Conservation (phyloP, 2,888 invertebrate species). For the Seira musarum region DNA sequence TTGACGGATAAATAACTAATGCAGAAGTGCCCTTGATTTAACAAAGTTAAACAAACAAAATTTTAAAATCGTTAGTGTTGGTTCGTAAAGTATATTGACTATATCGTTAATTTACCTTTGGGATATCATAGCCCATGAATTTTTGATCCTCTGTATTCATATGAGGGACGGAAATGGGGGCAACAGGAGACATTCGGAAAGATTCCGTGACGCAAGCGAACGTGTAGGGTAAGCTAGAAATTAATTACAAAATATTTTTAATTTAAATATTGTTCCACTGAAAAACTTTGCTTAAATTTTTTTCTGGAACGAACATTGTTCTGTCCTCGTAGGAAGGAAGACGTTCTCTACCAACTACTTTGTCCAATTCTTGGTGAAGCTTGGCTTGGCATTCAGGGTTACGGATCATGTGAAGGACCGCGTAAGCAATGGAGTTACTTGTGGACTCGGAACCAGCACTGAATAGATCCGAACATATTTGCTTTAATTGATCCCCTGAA, state of each 20-base stretch:
- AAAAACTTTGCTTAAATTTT: background rate
- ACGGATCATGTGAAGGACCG: slow-evolving; percentile 60
- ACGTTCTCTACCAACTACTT: slow-evolving; percentile 53
- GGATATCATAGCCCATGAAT: slow-evolving; percentile 76
- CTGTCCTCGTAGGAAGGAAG: slow-evolving; percentile 57
- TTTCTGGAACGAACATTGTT: background rate
- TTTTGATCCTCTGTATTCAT: slow-evolving; percentile 75
- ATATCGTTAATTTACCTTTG: slow-evolving; percentile 71
- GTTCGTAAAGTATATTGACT: too few species aligned
- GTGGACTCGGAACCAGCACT: slow-evolving; percentile 67
- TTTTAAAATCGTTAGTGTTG: background rate
- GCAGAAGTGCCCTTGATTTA: slow-evolving; percentile 50
- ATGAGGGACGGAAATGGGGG: slow-evolving; percentile 74
- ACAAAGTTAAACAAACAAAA: background rate
- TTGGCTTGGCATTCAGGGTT: slow-evolving; percentile 62
- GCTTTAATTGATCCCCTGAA: slow-evolving; percentile 65
- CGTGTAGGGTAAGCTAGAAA: slow-evolving; percentile 74
- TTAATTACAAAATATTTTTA: background rate
- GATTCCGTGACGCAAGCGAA: slow-evolving; percentile 76
- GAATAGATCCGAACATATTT: slow-evolving; percentile 63
- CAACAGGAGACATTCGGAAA: slow-evolving; percentile 73
- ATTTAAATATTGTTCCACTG: too few species aligned
- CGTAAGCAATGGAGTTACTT: slow-evolving; percentile 64
- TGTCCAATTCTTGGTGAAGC: slow-evolving; percentile 57
- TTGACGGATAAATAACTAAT: slow-evolving; percentile 63